Evolutionary conservation across 2,797 vertebrate genomes (phyloP), one percentile per base, ranked within the genome.

Genomic region (Typhlichthys eigenmanni): DNA sequence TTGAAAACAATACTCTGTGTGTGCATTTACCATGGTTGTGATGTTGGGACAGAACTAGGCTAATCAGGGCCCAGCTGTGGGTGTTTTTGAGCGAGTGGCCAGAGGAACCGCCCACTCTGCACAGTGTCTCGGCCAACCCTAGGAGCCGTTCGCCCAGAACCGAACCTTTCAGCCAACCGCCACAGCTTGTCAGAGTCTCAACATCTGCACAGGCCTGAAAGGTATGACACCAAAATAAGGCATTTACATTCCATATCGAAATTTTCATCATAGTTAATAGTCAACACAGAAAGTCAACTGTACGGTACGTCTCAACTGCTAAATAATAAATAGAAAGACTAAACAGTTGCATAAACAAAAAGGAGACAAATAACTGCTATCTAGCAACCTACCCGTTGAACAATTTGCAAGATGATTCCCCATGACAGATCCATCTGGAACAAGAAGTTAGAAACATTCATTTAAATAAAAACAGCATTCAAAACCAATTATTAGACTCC

Each of bases 101-200:
- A 53, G 58, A 16, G 10, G 68, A 8, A 3, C 87, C 70, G 79
- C 87, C 84, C 53, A 89, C 70, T 48, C 82, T 88, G 82, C 96
- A 98, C 48, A 99, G 89, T 73, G 93, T 91, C 74, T 91, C 88
- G 14, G 95, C 89, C 88, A 98, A 79, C 71, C 79, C 78, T 45
- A 97, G 91, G 75, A 99, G 89, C 66, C 85, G 94, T 66, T 96
- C 93, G 13, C 97, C 97, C 66, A 99, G 87, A 4, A 90, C 79
- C 0, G 94, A 89, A 66, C 96, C 97, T 88, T 94, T 97, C 64
- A 99, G 88, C 98, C 98, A 99, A 64, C 87, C 90, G 48, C 69
- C 72, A 64, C 95, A 92, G 72, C 91, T 90, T 53, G 87, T 84
- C 66, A 95, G 88, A 69, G 89, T 92, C 0, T 81, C 72, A 11